These are phyloP conservation scores for Sternotherus odoratus DNA, from an alignment of 2,797 vertebrate genomes.

Conservation along the genomic window DNA sequence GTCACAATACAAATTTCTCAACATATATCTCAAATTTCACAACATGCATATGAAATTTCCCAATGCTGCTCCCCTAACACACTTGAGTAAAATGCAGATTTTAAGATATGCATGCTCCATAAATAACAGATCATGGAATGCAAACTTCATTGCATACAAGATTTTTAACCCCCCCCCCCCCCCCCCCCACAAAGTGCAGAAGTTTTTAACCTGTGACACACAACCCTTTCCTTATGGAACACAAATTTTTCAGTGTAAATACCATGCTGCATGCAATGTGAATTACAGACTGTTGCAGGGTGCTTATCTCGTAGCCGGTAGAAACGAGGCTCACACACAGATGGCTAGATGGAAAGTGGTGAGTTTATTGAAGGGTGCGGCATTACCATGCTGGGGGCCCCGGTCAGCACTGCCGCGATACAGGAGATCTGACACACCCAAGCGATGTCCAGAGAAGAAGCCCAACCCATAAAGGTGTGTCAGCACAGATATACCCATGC, in stretches of 20 bases:
- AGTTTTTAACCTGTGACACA: neutral
- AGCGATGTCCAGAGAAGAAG: no score
- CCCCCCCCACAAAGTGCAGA: neutral
- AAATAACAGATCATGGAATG: neutral
- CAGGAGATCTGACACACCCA: no score
- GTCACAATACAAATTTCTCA: neutral
- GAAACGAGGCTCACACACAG: no score
- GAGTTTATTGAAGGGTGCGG: no score
- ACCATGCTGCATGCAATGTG: neutral
- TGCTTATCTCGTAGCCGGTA: no score
- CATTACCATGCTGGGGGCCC: no score
- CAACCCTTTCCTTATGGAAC: neutral
- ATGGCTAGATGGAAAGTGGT: no score
- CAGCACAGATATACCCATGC: no score
- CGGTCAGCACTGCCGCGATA: no score
- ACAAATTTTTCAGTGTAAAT: neutral
- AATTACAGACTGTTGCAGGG: no score
- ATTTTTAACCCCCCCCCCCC: neutral
- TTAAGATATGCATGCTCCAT: fast-evolving
- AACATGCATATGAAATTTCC: neutral
- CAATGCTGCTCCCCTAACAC: neutral
- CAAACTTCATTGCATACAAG: neutral
- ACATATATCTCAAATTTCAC: neutral
- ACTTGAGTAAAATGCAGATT: neutral
- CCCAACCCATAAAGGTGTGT: no score